phyloP scores from a whole-genome alignment of 2,888 invertebrate species.

The Chymomyza fuscimana region DNA sequence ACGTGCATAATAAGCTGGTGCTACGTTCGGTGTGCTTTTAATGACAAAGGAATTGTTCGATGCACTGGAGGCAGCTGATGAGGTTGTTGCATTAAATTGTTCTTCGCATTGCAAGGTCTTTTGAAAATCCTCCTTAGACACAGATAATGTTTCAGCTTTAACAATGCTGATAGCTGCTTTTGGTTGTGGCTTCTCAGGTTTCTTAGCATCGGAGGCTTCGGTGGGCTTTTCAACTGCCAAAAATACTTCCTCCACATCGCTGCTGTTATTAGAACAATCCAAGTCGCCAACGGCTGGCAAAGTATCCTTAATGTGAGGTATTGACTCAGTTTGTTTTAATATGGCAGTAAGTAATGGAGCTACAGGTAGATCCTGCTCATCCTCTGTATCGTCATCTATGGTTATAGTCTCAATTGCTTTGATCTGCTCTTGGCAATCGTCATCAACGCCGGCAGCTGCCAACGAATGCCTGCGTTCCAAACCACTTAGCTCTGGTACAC shows the following conservation, averaged over 20 bases:
- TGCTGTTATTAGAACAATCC: slow-evolving; percentile 25
- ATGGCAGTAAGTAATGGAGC: neutral
- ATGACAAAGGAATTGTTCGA: neutral
- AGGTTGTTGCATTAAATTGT: slow-evolving; percentile 19
- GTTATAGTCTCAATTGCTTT: slow-evolving; percentile 61
- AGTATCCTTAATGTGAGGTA: too few species aligned
- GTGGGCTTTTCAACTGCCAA: slow-evolving; percentile 6
- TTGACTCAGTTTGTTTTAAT: neutral
- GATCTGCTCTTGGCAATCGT: slow-evolving; percentile 40
- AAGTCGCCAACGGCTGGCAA: neutral
- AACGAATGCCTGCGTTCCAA: slow-evolving; percentile 57
- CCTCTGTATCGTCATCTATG: slow-evolving; percentile 56
- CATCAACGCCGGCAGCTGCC: neutral
- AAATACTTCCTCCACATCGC: slow-evolving; percentile 55
- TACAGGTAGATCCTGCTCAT: slow-evolving; percentile 35
- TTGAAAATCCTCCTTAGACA: slow-evolving; percentile 64
- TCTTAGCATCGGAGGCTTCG: neutral
- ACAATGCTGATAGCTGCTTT: slow-evolving; percentile 47
- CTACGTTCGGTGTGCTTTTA: neutral
- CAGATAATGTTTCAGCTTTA: slow-evolving; percentile 49
- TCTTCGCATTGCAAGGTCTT: slow-evolving; percentile 57
- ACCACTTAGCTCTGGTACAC: neutral
- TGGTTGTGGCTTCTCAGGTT: neutral
- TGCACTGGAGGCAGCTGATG: neutral
- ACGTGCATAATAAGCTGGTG: neutral